Evolutionary conservation across 2,888 invertebrate species (phyloP).

Genomic region (Antheraea yamamai): DNA sequence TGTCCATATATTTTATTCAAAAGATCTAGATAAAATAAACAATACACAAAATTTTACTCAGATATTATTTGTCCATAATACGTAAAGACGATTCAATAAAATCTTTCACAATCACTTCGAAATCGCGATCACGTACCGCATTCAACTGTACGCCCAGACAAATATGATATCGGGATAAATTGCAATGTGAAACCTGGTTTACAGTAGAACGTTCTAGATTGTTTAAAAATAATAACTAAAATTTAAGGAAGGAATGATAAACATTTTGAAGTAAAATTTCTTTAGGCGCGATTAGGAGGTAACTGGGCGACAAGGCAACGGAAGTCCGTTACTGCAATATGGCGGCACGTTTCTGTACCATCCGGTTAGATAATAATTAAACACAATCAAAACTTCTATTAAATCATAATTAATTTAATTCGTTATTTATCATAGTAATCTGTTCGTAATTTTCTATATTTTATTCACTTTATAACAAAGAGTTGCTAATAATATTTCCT

Average conservation of each 20-base stretch:
- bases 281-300: too few relatives aligned
- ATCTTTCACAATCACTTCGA: slow-evolving; percentile 24
- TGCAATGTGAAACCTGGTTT: slow-evolving; percentile 19
- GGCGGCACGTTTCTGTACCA: too few relatives aligned
- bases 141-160: slow-evolving; percentile 27
- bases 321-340: too few relatives aligned
- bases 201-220: neutral
- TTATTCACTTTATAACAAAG: too few relatives aligned
- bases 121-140: slow-evolving; percentile 24
- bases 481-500: too few relatives aligned
- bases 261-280: too few relatives aligned
- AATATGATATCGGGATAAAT: slow-evolving; percentile 25
- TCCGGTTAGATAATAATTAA: too few relatives aligned
- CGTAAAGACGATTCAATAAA: slow-evolving; percentile 42
- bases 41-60: slow-evolving; percentile 13
- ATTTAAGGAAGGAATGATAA: neutral
- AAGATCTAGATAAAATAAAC: neutral
- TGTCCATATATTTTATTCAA: neutral
- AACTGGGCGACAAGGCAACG: too few relatives aligned
- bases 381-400: too few relatives aligned
- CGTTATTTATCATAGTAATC: too few relatives aligned
- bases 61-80: slow-evolving; percentile 17
- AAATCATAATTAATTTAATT: too few relatives aligned
- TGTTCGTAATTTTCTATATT: too few relatives aligned
- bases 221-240: neutral